Evolutionary conservation across 2,888 invertebrate genomes (phyloP).

Genomic region (Agrotis ipsilon): DNA sequence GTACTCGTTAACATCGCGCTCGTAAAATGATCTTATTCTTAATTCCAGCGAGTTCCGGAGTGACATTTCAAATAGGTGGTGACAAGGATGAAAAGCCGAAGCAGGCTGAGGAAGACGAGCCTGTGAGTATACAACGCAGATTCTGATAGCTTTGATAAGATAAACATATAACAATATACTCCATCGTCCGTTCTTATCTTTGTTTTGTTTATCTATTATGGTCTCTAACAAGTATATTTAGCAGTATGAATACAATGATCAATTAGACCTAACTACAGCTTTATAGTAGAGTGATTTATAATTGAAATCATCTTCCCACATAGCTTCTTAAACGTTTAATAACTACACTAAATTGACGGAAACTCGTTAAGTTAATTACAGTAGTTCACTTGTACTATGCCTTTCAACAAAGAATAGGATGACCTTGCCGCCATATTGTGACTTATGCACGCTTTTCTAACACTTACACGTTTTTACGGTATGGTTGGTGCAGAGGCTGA

Average conservation of each 20-base stretch:
- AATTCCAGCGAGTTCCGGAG: constrained; percentile 89
- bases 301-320: constrained; percentile 23
- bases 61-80: constrained; percentile 94
- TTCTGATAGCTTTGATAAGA: constrained; percentile 69
- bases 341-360: constrained; percentile 7
- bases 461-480: no score
- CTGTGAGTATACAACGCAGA: constrained; percentile 81
- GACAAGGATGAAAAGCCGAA: constrained; percentile 91
- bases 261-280: constrained; percentile 47
- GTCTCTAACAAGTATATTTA: constrained; percentile 55
- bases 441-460: no score
- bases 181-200: constrained; percentile 63
- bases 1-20: background rate
- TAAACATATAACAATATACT: constrained; percentile 68
- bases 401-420: no score
- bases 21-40: constrained; percentile 17
- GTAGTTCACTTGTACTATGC: background rate
- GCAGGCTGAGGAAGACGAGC: constrained; percentile 90
- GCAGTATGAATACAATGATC: constrained; percentile 56
- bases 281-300: constrained; percentile 8
- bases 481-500: no score
- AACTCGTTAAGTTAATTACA: constrained; percentile 7
- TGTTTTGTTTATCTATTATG: constrained; percentile 68
- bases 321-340: constrained; percentile 2
- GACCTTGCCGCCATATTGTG: no score